Evolutionary conservation across 37 sponge, comb jelly and placozoan genomes (phyloP), one percentile per base, ranked within the genome.

Genomic region (Beroe ovata): DNA sequence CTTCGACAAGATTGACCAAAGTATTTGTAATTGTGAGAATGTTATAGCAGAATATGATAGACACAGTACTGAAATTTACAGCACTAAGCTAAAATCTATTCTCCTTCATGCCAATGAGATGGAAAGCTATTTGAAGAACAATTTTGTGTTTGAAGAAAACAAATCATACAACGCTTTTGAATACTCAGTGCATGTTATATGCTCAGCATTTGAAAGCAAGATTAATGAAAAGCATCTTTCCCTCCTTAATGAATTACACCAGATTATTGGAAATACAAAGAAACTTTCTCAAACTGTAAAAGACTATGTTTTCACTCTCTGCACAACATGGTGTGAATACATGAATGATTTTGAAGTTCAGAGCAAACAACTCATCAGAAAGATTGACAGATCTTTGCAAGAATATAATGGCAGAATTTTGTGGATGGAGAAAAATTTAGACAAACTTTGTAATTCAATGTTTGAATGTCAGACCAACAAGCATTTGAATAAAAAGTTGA

Each of bases 111-210:
- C 34, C 14, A 30, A 33, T 8, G 30, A 66, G 34, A 66, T 66
- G 69, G 8, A 37, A 66, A 30, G 35, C 36, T 66, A 66, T 30
- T 16, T 66, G 33, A 66, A 4, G 1, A 66, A 37, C 34, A 66
- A 66, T 18, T 66, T 37, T 66, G 69, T 66, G 29, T 66, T 66
- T 66, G 69, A 66, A 33, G 69, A 66, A 30, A 66, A 66, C 35
- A 66, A 30, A 11, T 66, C 69, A 14, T 26, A 34, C 1, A 37
- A 66, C 14, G 25, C 30, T 25, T 66, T 66, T 66, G 69, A 66
- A 32, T 66, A 66, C 34, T 66, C 69, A 4, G 36, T 66, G 8
- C 28, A 41, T 35, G 20, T 33, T 1, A 77, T 77, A n/a, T 77
- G 42, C 25, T 25, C 20, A 6, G 84, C 39, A 42, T 77, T 40